Evolutionary conservation across 2,797 vertebrate genomes (phyloP).

Genomic region (Poecile montanus): DNA sequence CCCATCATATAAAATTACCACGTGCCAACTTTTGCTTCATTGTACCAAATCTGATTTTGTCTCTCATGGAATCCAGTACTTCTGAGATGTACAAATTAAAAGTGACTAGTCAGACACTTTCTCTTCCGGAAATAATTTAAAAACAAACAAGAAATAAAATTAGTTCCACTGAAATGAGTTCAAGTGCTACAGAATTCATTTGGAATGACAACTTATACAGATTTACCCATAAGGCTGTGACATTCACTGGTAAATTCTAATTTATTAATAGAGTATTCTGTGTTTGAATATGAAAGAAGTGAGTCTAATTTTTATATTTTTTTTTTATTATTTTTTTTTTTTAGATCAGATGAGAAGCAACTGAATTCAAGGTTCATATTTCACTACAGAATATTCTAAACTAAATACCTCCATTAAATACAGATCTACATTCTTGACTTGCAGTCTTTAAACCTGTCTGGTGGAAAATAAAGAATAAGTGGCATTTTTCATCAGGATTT

Average conservation of each 20-base stretch:
- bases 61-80: not conserved
- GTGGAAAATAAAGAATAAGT: conserved; percentile 53
- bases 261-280: not conserved
- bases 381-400: not conserved
- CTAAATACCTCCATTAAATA: conserved; percentile 40
- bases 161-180: not conserved
- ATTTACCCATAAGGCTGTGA: not conserved
- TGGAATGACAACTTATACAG: not conserved
- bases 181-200: not conserved
- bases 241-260: not conserved
- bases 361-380: conserved; percentile 5
- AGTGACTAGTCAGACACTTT: not conserved
- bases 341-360: not conserved
- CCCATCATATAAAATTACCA: not conserved
- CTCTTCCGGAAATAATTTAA: not conserved
- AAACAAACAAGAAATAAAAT: not conserved
- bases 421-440: conserved; percentile 11
- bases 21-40: not conserved
- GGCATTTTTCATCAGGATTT: conserved; percentile 63
- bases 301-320: not conserved
- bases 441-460: conserved; percentile 23
- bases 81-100: not conserved
- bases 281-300: not conserved
- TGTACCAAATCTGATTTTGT: not conserved
- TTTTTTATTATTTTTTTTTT: not conserved